A percentile compares a stretch with the other conserved stretches of the same genome.
Conservation (phyloP, 1,140 invertebrate species). For the Zaprionus nigranus region DNA sequence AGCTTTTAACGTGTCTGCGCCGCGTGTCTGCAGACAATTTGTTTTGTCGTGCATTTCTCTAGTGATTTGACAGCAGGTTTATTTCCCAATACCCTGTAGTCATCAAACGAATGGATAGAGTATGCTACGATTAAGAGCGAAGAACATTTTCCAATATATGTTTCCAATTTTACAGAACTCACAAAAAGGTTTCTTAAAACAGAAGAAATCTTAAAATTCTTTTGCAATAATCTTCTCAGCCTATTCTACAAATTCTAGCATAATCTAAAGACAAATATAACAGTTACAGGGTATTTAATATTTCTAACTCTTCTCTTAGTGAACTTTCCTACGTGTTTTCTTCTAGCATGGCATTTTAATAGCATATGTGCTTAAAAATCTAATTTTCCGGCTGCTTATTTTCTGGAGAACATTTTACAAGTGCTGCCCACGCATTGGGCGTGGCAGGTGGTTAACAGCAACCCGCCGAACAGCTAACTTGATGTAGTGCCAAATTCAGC, state of each 20-base stretch:
- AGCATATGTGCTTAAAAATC: neutral
- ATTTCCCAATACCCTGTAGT: slow-evolving; percentile 21
- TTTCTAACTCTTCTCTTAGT: neutral
- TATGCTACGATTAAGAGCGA: neutral
- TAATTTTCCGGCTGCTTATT: slow-evolving; percentile 9
- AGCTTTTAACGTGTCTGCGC: slow-evolving; percentile 53
- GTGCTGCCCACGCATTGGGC: slow-evolving; percentile 21
- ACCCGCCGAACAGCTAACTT: slow-evolving; percentile 19
- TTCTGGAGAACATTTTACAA: slow-evolving; percentile 1
- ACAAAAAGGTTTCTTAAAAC: too few relatives aligned
- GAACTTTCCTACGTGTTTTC: neutral
- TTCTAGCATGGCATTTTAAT: slow-evolving; percentile 21
- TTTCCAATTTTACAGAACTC: too few relatives aligned
- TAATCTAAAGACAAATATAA: neutral
- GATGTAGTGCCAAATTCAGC: slow-evolving; percentile 31
- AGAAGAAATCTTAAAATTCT: too few relatives aligned
- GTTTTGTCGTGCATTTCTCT: slow-evolving; percentile 69
- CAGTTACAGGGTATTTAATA: neutral
- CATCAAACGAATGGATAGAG: neutral
- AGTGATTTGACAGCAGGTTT: slow-evolving; percentile 41
- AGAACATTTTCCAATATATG: too few relatives aligned
- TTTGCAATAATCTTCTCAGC: neutral
- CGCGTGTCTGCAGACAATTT: slow-evolving; percentile 74
- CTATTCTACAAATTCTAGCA: neutral
- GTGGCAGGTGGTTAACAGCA: neutral